A percentile compares a stretch with the other conserved stretches of the same genome.
phyloP scores from a whole-genome alignment of 2,113 vertebrate species.

The Paradoxurus hermaphroditus region DNA sequence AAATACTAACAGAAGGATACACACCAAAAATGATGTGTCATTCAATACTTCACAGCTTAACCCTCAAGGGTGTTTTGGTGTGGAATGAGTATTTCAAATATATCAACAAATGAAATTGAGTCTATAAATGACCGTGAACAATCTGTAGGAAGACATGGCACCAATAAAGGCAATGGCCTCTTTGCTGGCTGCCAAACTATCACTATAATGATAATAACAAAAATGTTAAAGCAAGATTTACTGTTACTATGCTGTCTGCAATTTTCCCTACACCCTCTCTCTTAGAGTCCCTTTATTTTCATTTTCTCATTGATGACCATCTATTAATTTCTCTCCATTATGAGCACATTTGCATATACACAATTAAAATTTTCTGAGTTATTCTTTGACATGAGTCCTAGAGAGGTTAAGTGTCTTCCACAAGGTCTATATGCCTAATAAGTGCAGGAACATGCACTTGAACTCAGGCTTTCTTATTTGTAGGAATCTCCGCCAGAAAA shows the following conservation, averaged over 20 bases:
- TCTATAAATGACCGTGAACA: background rate
- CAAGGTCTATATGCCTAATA: background rate
- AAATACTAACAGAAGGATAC: background rate
- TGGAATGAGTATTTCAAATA: background rate
- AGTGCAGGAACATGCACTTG: background rate
- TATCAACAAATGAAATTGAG: background rate
- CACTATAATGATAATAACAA: background rate
- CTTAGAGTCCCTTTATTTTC: background rate
- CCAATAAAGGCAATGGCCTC: background rate
- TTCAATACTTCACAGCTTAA: background rate
- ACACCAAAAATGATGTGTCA: background rate
- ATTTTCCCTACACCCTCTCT: background rate
- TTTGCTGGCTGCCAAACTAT: background rate
- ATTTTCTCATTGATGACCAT: background rate
- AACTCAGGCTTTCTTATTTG: background rate
- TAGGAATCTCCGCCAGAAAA: background rate
- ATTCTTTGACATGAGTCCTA: background rate
- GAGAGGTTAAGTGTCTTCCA: background rate
- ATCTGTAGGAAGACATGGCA: background rate
- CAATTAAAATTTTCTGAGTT: constrained; percentile 14
- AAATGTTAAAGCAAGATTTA: background rate
- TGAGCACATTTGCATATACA: background rate
- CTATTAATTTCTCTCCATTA: background rate
- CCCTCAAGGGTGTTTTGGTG: background rate
- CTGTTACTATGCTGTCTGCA: background rate